Base-by-base conservation (phyloP, 64 coral and sea anemone genomes). In the Pocillopora verrucosa region DNA sequence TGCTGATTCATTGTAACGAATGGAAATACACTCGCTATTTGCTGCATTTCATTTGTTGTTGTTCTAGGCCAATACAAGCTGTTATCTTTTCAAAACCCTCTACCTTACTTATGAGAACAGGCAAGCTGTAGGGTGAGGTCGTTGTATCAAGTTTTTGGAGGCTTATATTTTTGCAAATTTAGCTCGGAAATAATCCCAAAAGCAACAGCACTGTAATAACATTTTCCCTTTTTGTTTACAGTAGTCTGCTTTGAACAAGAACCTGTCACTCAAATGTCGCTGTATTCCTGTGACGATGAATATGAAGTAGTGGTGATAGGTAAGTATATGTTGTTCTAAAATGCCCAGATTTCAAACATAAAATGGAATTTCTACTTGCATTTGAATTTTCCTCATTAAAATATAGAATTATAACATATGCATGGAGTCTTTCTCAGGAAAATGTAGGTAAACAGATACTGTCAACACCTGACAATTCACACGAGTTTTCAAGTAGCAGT, bases 271-370 rank as follows among this genome's bases (percentile, higher is more conserved):
- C 80, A 69, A 36, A 83, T 83, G 80, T 83, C 80, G 13, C 30
- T 83, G 14, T 51, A 45, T 67, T 10, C 79, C 24, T 65, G 0
- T 11, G 60, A 82, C 14, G 60, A 62, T 16, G 79, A 36, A 26
- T 83, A 41, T 37, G 80, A 83, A 17, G 80, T 69, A 41, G 60
- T 67, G 34, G 62, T 83, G 36, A 83, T 83, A 64, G 80, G 80
- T 83, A n/a, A 83, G 80, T 9, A 36, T 1, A 16, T 11, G 10
- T 16, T 58, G 16, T 51, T 51, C 41, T 7, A 51, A 3, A 51
- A 51, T 51, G 41, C 41, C 7, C 41, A 51, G 41, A 51, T 51
- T 51, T 3, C 41, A 51, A 51, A 51, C 41, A 51, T 51, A 7
- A 4, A 51, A 51, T 51, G 0, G 41, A 51, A 4, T 51, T 51